Conservation (phyloP, 2,888 invertebrate genomes). For the Agonopterix alstromeriana region DNA sequence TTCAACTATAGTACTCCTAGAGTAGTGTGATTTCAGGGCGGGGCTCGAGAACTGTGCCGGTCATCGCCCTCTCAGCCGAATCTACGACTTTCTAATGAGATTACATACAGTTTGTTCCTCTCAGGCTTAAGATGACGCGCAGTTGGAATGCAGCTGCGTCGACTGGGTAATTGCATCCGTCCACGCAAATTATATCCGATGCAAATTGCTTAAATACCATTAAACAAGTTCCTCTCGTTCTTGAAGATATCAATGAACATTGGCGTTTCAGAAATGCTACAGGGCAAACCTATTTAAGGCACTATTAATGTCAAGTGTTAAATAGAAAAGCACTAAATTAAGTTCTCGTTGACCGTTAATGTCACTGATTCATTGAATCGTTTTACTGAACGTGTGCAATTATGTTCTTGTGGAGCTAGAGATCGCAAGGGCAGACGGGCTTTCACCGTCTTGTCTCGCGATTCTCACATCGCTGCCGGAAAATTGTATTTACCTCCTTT, state of each 20-base stretch:
- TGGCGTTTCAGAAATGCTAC: not conserved
- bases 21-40: conserved; percentile 51
- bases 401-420: conserved; percentile 59
- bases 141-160: conserved; percentile 31
- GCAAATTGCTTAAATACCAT: conserved; percentile 26
- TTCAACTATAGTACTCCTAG: not conserved
- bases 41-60: conserved; percentile 48
- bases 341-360: conserved; percentile 31
- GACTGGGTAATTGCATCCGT: conserved; percentile 34
- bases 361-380: conserved; percentile 48
- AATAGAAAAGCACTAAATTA: conserved; percentile 21
- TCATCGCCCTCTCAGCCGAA: conserved; percentile 54
- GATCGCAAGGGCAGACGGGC: conserved; percentile 68
- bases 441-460: conserved; percentile 60
- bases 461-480: conserved; percentile 23
- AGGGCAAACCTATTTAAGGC: conserved; percentile 5
- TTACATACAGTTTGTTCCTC: conserved; percentile 50
- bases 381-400: conserved; percentile 55
- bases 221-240: conserved; percentile 9
- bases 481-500: conserved; percentile 35
- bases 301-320: conserved; percentile 9
- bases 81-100: conserved; percentile 69
- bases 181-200: conserved; percentile 36
- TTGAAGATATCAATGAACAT: conserved; percentile 8
- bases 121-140: conserved; percentile 38